Evolutionary conservation across 2,113 vertebrate species (phyloP), one percentile per base, ranked within the genome.

Genomic region (Carassius carassius): DNA sequence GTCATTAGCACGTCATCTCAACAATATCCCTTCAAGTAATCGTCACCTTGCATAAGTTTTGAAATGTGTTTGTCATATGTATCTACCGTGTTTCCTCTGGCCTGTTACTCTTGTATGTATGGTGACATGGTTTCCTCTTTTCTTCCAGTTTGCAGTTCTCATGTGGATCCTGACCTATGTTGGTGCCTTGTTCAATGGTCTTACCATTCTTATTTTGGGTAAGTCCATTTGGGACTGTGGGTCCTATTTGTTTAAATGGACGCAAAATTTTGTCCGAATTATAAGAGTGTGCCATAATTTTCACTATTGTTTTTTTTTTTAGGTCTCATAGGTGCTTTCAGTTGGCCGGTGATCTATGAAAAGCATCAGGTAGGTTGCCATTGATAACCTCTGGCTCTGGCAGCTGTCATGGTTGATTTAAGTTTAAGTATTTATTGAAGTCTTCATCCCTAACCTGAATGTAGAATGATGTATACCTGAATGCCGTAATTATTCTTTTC

Each of bases 161-260:
- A 95, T 97, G 95, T 97, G 96, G 96, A 94, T 97, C 88, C 92
- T 97, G 92, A 97, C 96, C 56, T 96, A 96, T 0, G 95, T 97
- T 51, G 96, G 96, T 90, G 95, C 96, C 47, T 94, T 97, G 91
- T 97, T 97, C 94, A 97, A 97, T 35, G 96, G 96, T 89, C 93
- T 97, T 89, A 97, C 96, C 81, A 93, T 97, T 89, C 92, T 96
- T 89, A 97, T 97, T 88, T 94, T 96, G 94, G 96, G 96, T 97
- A 95, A 95, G 92, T 65, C 72, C n/a, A 54, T 37, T 23, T 35
- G 5, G 13, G 4, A 35, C 14, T n/a, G 0, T 10, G 5, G 5
- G 32, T 73, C 16, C 19, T 19, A 10, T 41, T 19, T 5, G 51
- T 21, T 37, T 63, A 62, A 63, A 79, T 17, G n/a, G 54, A 47